Base-by-base conservation (phyloP, 1,140 invertebrate genomes). In the Hycleus phaleratus region DNA sequence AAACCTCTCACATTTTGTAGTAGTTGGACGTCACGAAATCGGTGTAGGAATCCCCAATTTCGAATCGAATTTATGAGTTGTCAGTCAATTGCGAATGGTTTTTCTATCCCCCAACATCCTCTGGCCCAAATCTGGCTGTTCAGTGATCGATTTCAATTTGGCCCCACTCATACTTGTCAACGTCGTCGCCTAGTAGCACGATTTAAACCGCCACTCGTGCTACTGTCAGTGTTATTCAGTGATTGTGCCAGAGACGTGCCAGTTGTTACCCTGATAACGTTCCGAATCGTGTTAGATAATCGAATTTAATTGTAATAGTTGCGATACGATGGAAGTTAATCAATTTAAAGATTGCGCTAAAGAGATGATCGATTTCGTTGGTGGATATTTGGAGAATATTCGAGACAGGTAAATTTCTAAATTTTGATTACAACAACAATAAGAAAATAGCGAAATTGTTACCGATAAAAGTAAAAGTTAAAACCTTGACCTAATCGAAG, bases 351-450 rank as follows among this genome's bases (percentile, higher is more conserved):
- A 87, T 56, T 90, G 89, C 72, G 84, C 85, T 49, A 85, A 85
- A 66, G 82, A 84, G 51, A 90, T 91, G 88, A 79, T 86, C 1
- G 85, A 90, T 62, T 91, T 86, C 69, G 87, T 91, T 47, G 83
- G 85, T 3, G 82, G 91, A 64, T 95, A 95, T 75, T 74, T 90
- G 73, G 87, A 89, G 73, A 90, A 90, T 63, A 90, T 91, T 63
- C 79, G 88, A 70, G 87, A 90, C 65, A 85, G 88, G 88, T 90
- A 78, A 65, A 62, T 58, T 42, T 42, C 9, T 6, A 39, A 10
- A 18, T 32, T 11, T 42, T 10, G 2, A 42, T 42, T 42, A 42
- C 4, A 39, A 7, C 10, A 39, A 39, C 10, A 39, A 7, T 42
- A n/a, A 42, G 10, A 42, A 3, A n/a, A 42, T 1, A 8, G 9